Percentiles rank a stretch among this genome's conserved stretches.
Conservation (phyloP, 2,113 vertebrate genomes). For the Salminus brasiliensis region DNA sequence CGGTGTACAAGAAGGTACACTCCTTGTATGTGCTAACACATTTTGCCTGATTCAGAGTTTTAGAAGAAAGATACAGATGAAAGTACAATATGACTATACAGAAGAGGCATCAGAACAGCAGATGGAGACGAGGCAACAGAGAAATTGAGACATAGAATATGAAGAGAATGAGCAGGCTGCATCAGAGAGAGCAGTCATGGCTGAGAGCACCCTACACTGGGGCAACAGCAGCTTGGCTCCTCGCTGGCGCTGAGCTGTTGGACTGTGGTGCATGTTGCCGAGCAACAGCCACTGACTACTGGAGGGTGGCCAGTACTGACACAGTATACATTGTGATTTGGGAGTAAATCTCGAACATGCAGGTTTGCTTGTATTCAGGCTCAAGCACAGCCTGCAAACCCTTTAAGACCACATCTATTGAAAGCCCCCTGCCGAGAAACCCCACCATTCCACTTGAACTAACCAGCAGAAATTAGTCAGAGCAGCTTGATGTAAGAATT, state of each 20-base stretch:
- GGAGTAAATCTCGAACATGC: conserved; percentile 57
- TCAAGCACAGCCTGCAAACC: conserved; percentile 21
- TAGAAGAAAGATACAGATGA: background rate
- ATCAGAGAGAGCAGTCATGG: conserved; percentile 22
- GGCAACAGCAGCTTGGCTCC: conserved; percentile 56
- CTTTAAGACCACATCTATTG: background rate
- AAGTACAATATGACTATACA: background rate
- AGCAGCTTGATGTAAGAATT: background rate
- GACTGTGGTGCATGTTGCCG: conserved; percentile 80
- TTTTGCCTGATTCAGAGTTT: background rate
- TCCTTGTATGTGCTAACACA: no score
- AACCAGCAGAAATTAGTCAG: conserved; percentile 10
- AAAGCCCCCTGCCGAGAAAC: background rate
- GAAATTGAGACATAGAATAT: background rate
- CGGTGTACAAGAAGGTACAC: no score
- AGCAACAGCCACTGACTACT: conserved; percentile 79
- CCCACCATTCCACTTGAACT: background rate
- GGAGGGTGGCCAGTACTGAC: conserved; percentile 69
- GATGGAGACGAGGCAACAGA: background rate
- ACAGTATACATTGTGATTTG: conserved; percentile 69
- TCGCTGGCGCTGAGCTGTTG: conserved; percentile 70
- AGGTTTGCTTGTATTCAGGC: conserved; percentile 8
- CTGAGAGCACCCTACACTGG: conserved; percentile 28
- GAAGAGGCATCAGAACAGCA: background rate
- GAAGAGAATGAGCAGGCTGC: conserved; percentile 11